Evolutionary conservation across 2,797 vertebrate genomes (phyloP), one percentile per base, ranked within the genome.

Genomic region (Protosalanx chinensis): DNA sequence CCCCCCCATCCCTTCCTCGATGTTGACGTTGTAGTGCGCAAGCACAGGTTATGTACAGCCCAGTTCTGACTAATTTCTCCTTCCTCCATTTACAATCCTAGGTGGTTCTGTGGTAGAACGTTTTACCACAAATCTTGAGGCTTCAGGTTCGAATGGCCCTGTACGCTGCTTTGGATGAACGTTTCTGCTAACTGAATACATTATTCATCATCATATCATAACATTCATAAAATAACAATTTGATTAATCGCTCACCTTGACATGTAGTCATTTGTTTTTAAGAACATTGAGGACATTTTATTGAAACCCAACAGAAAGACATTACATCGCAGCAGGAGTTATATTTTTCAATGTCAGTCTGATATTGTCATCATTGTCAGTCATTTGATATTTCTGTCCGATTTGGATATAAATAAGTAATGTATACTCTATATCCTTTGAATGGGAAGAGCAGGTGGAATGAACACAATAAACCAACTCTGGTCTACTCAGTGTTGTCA

Each of bases 321-420:
- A 73, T 79, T 67, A 71, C 51, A n/a, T 53, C 3, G 72, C 77
- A 73, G 76, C 6, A 1, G 56, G 72, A 65, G 71, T 30, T 67
- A 30, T 60, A 29, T 74, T 71, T 59, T 62, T 67, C 73, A 5
- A 32, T 27, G 23, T 41, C 35, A 23, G n/a, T 51, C 15, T 66
- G 41, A 46, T 41, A 67, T 51, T 60, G 74, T 64, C 67, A 70
- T 71, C 46, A 64, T 41, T 70, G 57, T 70, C 69, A 76, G 75
- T 78, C 69, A 77, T 62, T 70, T 41, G 66, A 79, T 77, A 59
- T 71, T 53, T 70, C 51, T 70, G 76, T 70, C 46, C 62, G 68
- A 61, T 65, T 68, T 69, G 71, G 72, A 72, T 53, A 46, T 65
- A 20, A 27, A 62, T 18, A 29, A 46, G 70, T 69, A 78, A 73